Evolutionary conservation across 2,888 invertebrate species (phyloP).

Genomic region (Empis stercorea): DNA sequence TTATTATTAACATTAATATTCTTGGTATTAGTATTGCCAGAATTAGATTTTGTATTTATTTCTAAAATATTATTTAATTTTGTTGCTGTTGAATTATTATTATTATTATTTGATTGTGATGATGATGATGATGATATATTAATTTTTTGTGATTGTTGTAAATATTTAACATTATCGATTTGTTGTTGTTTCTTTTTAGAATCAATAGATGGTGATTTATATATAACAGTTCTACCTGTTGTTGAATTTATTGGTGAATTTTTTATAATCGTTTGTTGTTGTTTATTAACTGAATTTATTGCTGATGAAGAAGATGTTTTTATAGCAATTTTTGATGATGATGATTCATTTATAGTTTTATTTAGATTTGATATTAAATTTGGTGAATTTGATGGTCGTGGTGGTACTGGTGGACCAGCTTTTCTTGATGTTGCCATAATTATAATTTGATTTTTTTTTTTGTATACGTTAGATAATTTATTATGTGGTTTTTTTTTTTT

Average conservation of each 20-base stretch:
- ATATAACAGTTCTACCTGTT: constrained; percentile 35
- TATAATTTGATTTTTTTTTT: too few relatives aligned
- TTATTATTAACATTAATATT: background rate
- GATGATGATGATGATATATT: constrained; percentile 11
- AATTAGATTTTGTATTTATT: background rate
- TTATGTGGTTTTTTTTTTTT: too few relatives aligned
- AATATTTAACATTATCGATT: background rate
- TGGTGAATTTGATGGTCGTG: constrained; percentile 44
- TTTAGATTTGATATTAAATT: background rate
- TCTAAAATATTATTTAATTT: background rate
- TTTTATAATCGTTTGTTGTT: constrained; percentile 5
- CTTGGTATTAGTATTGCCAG: background rate
- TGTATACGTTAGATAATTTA: too few relatives aligned
- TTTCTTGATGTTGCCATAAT: constrained; percentile 28
- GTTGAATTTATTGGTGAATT: constrained; percentile 18
- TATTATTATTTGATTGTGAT: constrained; percentile 2
- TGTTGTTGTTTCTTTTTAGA: constrained; percentile 24
- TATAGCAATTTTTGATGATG: constrained; percentile 13
- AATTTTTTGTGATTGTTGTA: constrained; percentile 1
- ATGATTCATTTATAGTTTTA: background rate
- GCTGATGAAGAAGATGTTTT: constrained; percentile 11
- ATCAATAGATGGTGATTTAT: constrained; percentile 33
- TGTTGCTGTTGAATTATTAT: background rate
- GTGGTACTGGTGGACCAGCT: constrained; percentile 65
- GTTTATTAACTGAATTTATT: background rate